Evolutionary conservation across 2,888 invertebrate genomes (phyloP), one percentile per base, ranked within the genome.

Genomic region (Holacanthella duospinosa): DNA sequence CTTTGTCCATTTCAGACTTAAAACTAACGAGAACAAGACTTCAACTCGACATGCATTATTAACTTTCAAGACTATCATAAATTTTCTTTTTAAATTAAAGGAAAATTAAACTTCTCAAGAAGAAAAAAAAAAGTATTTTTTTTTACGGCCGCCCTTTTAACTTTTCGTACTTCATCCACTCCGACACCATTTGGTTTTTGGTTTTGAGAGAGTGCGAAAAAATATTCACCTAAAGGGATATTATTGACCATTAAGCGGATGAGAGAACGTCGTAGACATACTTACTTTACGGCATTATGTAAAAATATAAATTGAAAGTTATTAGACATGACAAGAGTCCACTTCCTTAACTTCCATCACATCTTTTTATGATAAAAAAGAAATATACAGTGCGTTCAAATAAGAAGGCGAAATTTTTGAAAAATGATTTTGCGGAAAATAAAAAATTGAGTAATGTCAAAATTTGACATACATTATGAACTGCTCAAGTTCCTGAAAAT

Each of bases 1-100:
- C 36, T 16, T 36, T 9, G n/a, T 48, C 21, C 48, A 48, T 48
- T 48, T 48, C 6, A 48, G n/a, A 36, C 36, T 21, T 4, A 48
- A 48, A 21, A 16, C 36, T 9, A 36, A 36, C 6, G 36, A 36
- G 21, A 48, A 48, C 36, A 21, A 48, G 48, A 48, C 48, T 48
- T 48, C 4, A 21, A 21, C 48, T 21, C 48, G 48, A 48, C 48
- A 48, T 48, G 48, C 55, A 21, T 55, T 55, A 55, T 55, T 55
- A 55, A 55, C 55, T 55, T 55, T 55, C 29, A 55, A 27, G 27
- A 55, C 55, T 6, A 55, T 55, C 55, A 55, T 55, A 55, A 55
- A 55, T 55, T 55, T 24, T 55, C 55, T 55, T 55, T 55, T 55
- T 55, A 29, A 55, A 29, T 27, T 28, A 55, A 55, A 55, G 3